Percentiles rank a stretch among this genome's conserved stretches.
phyloP scores from a whole-genome alignment of 2,113 vertebrate species.

The Trichomycterus rosablanca region DNA sequence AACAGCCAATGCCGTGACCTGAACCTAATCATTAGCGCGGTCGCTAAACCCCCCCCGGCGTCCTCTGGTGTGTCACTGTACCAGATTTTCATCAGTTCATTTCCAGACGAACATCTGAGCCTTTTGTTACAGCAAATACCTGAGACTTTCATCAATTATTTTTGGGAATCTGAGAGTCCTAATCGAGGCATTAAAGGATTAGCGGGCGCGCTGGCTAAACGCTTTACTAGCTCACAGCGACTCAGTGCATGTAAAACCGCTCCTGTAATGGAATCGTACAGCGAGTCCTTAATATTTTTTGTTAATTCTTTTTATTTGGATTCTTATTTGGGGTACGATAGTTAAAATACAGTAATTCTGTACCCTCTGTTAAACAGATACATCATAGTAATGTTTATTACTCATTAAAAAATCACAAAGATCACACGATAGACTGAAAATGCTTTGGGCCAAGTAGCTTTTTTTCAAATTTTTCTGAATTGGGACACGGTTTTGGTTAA shows the following conservation, averaged over 20 bases:
- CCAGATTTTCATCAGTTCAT: conserved; percentile 55
- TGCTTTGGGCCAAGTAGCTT: too few species aligned
- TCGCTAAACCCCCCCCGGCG: conserved; percentile 49
- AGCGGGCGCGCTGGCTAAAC: conserved; percentile 29
- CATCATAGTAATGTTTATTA: too few species aligned
- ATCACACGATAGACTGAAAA: too few species aligned
- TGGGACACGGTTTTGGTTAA: too few species aligned
- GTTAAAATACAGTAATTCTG: neutral
- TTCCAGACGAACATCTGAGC: conserved; percentile 52
- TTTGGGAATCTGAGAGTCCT: conserved; percentile 51
- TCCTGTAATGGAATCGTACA: conserved; percentile 2
- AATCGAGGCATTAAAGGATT: conserved; percentile 50
- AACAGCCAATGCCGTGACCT: conserved; percentile 52
- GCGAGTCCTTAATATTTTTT: neutral
- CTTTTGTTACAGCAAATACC: conserved; percentile 58
- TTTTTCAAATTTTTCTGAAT: too few species aligned
- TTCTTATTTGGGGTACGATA: neutral
- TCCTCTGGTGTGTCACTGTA: too few species aligned
- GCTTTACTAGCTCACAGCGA: neutral
- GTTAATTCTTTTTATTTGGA: too few species aligned
- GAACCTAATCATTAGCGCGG: too few species aligned
- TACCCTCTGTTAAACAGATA: neutral
- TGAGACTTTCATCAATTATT: conserved; percentile 49
- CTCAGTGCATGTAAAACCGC: neutral
- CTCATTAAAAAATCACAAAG: too few species aligned